Evolutionary conservation across 2,888 invertebrate species (phyloP).

Genomic region (Standfussiana lucernea): DNA sequence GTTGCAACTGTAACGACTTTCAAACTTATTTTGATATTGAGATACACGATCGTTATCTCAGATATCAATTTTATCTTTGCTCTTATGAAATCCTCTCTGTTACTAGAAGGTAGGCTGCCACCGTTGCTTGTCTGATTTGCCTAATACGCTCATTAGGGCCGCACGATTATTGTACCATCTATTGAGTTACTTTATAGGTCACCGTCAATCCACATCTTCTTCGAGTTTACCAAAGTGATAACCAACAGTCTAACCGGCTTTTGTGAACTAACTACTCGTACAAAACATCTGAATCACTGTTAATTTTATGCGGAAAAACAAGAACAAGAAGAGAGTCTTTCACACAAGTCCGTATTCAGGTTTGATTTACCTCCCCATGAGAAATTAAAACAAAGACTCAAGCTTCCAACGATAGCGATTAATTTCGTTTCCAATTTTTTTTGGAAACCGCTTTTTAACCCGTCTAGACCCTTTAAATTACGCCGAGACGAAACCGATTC

Average conservation of each 20-base stretch:
- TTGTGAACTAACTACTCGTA: not conserved
- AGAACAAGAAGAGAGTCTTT: slow-evolving; percentile 30
- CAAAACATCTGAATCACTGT: not conserved
- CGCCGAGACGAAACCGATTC: slow-evolving; percentile 83
- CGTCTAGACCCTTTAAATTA: slow-evolving; percentile 88
- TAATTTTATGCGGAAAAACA: slow-evolving; percentile 2
- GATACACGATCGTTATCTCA: slow-evolving; percentile 56
- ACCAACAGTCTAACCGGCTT: not conserved
- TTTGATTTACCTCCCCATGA: slow-evolving; percentile 45
- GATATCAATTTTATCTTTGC: slow-evolving; percentile 23
- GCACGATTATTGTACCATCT: slow-evolving; percentile 22
- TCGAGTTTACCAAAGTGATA: not conserved
- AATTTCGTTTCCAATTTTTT: slow-evolving; percentile 67
- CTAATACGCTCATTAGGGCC: slow-evolving; percentile 7
- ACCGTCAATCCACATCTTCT: not conserved
- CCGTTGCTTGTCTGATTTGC: slow-evolving; percentile 3
- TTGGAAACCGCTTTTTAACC: slow-evolving; percentile 75
- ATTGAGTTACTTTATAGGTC: slow-evolving; percentile 18
- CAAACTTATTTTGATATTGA: slow-evolving; percentile 77
- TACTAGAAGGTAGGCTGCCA: not conserved
- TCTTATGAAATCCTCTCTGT: slow-evolving; percentile 7
- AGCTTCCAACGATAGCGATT: slow-evolving; percentile 71
- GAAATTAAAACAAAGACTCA: slow-evolving; percentile 58
- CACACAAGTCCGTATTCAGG: slow-evolving; percentile 12
- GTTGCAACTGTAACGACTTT: slow-evolving; percentile 78